Evolutionary conservation across 1,140 invertebrate genomes (phyloP), one percentile per base, ranked within the genome.

Genomic region (Caenorhabditis brenneri): DNA sequence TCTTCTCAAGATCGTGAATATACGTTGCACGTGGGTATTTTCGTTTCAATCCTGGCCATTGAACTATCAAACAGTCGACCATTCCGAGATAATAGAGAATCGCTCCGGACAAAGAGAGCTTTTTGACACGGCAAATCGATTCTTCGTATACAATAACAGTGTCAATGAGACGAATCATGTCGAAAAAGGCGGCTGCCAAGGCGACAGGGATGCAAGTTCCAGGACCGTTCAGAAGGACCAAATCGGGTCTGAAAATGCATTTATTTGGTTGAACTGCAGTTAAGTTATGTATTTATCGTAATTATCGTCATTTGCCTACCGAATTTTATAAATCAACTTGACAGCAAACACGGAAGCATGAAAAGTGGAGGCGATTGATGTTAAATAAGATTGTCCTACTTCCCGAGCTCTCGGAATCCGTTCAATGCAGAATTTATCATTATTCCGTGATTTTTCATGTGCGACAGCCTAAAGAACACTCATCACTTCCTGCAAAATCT

Each of bases 151-250:
- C 92, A 81, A 97, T 95, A 90, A 93, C 94, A 83, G 93, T 94
- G 84, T 94, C 92, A 33, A 92, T 91, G 10, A 96, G 88, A 84
- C 93, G 93, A 0, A 95, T 89, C 33, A 94, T 90, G 92, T 94
- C 88, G 53, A 91, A 85, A 19, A 88, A 55, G 16, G 93, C 94
- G 22, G 93, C 94, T 69, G 94, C 92, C 15, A 95, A 84, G 92
- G 95, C 96, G 49, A 96, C 91, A 39, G 96, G 96, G 84, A 99
- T 93, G 91, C 96, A 97, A 6, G 96, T 97, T 31, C 96, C 97
- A 79, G 97, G 97, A 0, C 97, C 97, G 93, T 98, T 99, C 89
- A 95, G 95, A 1, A 97, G 90, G 82, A 97, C 92, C 82, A 89
- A 24, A 82, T 89, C 85, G n/a, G 88, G 85, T 10, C 87, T 90